Evolutionary conservation across 2,113 vertebrate genomes (phyloP).

Genomic region (Orthochromis indermauri): DNA sequence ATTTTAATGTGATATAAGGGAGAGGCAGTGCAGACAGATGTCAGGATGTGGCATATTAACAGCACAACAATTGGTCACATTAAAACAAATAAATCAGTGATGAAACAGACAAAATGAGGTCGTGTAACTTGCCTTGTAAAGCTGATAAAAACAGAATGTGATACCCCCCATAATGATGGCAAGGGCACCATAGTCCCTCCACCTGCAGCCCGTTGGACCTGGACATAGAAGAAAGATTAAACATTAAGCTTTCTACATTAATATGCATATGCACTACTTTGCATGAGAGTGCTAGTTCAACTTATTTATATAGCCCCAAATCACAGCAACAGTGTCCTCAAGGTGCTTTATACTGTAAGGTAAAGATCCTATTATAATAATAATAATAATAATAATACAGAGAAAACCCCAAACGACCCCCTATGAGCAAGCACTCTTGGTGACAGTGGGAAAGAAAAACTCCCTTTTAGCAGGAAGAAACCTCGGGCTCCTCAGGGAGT

Average conservation of each 20-base stretch:
- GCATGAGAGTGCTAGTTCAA: background rate
- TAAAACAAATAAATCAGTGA: background rate
- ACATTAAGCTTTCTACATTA: background rate
- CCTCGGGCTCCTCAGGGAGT: background rate
- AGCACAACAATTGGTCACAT: background rate
- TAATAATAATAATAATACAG: background rate
- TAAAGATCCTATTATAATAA: background rate
- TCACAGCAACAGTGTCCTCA: background rate
- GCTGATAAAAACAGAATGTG: constrained; percentile 90
- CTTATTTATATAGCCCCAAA: background rate
- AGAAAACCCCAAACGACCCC: background rate
- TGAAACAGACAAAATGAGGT: background rate
- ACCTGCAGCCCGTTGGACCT: constrained; percentile 83
- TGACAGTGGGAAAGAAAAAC: background rate
- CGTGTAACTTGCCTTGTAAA: constrained; percentile 80
- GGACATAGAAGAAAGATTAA: background rate
- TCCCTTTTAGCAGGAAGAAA: background rate
- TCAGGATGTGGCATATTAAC: background rate
- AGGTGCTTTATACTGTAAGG: background rate
- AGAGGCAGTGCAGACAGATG: constrained; percentile 21
- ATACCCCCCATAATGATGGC: constrained; percentile 91
- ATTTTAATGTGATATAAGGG: constrained; percentile 32
- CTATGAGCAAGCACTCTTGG: background rate
- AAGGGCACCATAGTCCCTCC: constrained; percentile 91
- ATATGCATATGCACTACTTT: background rate